Evolutionary conservation across 1,140 invertebrate genomes (phyloP), one percentile per base, ranked within the genome.

Genomic region (Stenopsyche tienmushanensis): DNA sequence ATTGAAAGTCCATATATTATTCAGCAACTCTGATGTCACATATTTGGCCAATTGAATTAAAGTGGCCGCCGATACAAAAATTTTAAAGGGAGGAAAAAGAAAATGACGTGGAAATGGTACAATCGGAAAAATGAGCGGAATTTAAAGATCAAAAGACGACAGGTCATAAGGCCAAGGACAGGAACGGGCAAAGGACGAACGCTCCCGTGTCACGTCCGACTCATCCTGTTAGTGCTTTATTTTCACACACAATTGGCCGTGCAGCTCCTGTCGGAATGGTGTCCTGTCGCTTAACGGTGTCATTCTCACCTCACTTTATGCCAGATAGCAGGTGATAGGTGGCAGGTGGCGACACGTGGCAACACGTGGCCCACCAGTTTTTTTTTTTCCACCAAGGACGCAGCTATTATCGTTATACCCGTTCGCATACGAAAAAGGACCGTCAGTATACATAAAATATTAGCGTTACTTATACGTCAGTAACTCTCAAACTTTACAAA

Each of bases 391-490:
- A 7, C 29, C 5, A 13, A 34, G 13, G 5, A 13, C 29, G 29
- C 29, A 34, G 29, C 29, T 57, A 57, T 57, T 57, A 57, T 29
- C 39, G 34, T 57, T 41, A 57, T 39, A 42, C 54, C 54, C 18
- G 34, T 57, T 21, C 20, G 54, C 39, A 42, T 42, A 42, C 39
- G 54, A 41, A 41, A 42, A 23, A 25, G 52, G 25, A 54, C 52
- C 24, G 34, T 42, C 54, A 57, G 24, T 57, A 57, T 57, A 42
- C 39, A 57, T 57, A 57, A 57, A 57, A 57, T 57, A 57, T 57
- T 39, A 57, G 39, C 29, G 13, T 39, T 42, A 24, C 54, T 57
- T 24, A 57, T 42, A 29, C 10, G 18, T 34, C 29, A 34, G 29
- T 34, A 13, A 13, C 9, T 20, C 3, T 50, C 47, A 50, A 50